These are phyloP conservation scores for Nomia melanderi DNA, from an alignment of 1,140 invertebrate genomes.

Conservation along the genomic window DNA sequence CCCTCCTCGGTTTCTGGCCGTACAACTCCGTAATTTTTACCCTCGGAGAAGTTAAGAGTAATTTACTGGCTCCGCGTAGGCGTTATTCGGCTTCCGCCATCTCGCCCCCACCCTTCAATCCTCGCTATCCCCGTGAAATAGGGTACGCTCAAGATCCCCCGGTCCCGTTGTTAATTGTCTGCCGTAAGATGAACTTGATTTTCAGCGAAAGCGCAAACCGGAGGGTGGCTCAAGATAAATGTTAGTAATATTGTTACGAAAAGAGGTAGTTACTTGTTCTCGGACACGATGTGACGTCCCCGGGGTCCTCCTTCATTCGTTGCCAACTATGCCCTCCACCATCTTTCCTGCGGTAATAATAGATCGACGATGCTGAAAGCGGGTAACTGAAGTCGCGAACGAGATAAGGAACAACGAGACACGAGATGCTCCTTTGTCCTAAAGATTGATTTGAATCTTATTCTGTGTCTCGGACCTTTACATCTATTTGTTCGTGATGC, in stretches of 20 bases:
- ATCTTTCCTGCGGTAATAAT: neutral
- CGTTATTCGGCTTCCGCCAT: conserved; percentile 59
- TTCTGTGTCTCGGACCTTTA: neutral
- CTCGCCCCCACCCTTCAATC: neutral
- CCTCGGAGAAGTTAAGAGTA: conserved; percentile 78
- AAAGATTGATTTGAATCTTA: neutral
- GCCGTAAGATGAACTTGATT: conserved; percentile 63
- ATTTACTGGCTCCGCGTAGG: conserved; percentile 75
- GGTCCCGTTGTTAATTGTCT: conserved; percentile 65
- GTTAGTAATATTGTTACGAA: conserved; percentile 57
- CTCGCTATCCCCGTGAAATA: conserved; percentile 10
- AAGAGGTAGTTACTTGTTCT: conserved; percentile 53
- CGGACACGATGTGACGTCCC: conserved; percentile 10
- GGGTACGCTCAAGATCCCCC: conserved; percentile 23
- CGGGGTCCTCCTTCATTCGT: neutral
- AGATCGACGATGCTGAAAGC: neutral
- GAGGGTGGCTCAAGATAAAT: conserved; percentile 50
- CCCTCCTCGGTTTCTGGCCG: conserved; percentile 67
- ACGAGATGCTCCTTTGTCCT: neutral
- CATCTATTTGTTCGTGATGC: neutral
- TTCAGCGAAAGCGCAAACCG: conserved; percentile 44
- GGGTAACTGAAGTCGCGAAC: neutral
- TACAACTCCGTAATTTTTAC: conserved; percentile 80
- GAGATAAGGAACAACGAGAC: neutral
- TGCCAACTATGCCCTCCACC: neutral